Percentiles rank a stretch among this genome's conserved stretches.
Conservation (phyloP, 2,113 vertebrate species). For the Aplodontia rufa region DNA sequence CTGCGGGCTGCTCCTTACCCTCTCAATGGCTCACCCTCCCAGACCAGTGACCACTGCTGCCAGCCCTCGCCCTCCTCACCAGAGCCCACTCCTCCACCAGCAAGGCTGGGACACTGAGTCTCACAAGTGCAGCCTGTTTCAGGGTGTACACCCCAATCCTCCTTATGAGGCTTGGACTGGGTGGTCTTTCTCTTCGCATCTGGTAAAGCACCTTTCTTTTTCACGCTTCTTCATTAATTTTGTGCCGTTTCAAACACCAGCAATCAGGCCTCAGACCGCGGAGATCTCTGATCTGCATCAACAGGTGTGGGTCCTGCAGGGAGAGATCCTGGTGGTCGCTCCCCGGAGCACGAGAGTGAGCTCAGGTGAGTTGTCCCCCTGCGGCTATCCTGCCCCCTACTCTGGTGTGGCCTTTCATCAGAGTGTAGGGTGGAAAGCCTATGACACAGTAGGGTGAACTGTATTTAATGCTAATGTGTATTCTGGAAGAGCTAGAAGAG, state of each 20-base stretch:
- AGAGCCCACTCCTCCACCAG: neutral
- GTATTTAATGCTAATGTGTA: neutral
- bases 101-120: neutral
- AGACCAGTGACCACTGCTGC: neutral
- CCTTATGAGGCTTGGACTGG: neutral
- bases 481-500: neutral
- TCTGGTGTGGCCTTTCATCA: neutral
- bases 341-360: neutral
- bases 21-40: neutral
- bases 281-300: neutral
- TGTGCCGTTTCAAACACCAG: neutral
- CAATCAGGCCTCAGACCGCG: rapidly evolving
- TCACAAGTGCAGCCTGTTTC: neutral
- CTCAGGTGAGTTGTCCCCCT: neutral
- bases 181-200: neutral
- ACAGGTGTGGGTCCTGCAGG: slow-evolving; percentile 56
- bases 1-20: neutral
- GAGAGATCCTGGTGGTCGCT: neutral
- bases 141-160: neutral
- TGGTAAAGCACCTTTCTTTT: neutral
- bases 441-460: neutral
- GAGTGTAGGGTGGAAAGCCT: neutral
- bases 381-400: neutral
- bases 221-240: neutral
- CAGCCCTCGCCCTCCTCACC: neutral